Conservation (phyloP, 2,797 vertebrate genomes). For the Malurus splendens region DNA sequence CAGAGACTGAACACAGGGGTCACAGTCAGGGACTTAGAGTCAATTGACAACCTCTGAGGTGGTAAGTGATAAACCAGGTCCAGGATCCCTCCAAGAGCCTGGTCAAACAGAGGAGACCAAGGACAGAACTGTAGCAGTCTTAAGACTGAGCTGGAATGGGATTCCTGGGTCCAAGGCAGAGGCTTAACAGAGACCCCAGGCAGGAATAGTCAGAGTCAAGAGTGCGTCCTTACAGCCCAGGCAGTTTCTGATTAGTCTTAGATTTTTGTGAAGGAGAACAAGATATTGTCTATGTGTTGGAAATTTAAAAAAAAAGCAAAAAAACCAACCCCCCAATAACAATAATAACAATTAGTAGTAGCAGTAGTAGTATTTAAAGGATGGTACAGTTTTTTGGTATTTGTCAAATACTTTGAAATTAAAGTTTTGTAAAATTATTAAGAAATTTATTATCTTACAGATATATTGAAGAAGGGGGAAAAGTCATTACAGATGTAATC, state of each 20-base stretch:
- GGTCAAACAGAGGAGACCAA: neutral
- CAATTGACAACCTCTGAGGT: fast-evolving
- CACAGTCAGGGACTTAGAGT: neutral
- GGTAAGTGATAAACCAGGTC: neutral
- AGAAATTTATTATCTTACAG: neutral
- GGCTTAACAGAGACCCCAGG: neutral
- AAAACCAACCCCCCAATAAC: too few relatives aligned
- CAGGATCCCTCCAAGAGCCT: neutral
- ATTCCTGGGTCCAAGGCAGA: neutral
- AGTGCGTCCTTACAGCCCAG: neutral
- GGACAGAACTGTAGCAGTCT: neutral
- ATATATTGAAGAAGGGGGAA: neutral
- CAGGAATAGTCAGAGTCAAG: neutral
- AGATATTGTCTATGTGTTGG: neutral
- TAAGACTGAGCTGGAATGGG: neutral
- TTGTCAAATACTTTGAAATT: neutral
- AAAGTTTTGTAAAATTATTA: neutral
- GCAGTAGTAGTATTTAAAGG: neutral
- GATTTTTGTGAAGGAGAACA: neutral
- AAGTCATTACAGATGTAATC: neutral
- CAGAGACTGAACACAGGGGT: neutral
- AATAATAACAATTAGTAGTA: too few relatives aligned
- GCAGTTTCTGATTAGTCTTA: neutral
- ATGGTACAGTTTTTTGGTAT: neutral
- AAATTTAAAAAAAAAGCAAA: neutral